Conservation (phyloP, 2,888 invertebrate species). For the Asteroscopus sphinx region DNA sequence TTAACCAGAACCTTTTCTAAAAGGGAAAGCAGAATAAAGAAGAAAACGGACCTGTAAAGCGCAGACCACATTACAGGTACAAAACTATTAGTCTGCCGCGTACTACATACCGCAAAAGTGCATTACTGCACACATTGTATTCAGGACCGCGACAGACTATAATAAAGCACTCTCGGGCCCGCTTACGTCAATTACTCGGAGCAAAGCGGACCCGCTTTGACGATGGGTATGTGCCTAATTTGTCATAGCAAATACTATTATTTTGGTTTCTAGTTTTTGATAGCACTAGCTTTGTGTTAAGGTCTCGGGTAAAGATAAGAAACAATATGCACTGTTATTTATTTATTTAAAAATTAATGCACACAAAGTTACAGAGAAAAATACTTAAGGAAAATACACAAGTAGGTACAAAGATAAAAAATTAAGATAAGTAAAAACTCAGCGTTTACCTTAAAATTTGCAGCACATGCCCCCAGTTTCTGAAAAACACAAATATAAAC, state of each 20-base stretch:
- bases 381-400: no score
- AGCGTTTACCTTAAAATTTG: no score
- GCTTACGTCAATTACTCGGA: constrained; percentile 41
- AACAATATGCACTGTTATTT: no score
- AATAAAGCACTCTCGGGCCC: constrained; percentile 44
- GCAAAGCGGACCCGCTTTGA: constrained; percentile 27
- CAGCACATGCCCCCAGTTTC: no score
- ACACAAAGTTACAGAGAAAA: no score
- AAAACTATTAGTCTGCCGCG: constrained; percentile 26
- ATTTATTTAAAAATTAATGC: no score
- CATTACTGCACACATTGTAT: constrained; percentile 37
- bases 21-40: constrained; percentile 1
- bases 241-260: constrained; percentile 23
- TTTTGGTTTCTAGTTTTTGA: constrained; percentile 1
- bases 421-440: no score
- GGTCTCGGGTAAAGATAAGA: no score
- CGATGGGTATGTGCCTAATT: constrained; percentile 30
- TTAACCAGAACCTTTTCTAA: background rate
- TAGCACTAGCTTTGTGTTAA: background rate
- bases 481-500: no score
- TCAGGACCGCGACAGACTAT: constrained; percentile 19
- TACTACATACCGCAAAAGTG: constrained; percentile 34
- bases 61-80: constrained; percentile 9
- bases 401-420: no score
- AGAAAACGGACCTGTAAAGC: constrained; percentile 4